Evolutionary conservation across 2,797 vertebrate species (phyloP).

Genomic region (Lemur catta): DNA sequence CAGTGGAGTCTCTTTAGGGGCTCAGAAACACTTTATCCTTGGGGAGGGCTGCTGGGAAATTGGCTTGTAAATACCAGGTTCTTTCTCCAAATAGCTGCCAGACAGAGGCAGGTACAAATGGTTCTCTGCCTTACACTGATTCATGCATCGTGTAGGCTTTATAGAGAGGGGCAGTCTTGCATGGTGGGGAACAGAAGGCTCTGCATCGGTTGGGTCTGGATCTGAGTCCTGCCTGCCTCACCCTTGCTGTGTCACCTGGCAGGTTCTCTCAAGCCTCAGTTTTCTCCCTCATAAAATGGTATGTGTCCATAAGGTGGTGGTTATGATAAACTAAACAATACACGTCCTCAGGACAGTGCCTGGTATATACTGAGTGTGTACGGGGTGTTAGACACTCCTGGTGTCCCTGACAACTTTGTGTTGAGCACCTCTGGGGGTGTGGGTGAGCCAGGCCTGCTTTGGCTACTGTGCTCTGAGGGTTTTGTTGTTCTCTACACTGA

Average conservation of each 20-base stretch:
- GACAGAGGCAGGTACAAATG: not conserved
- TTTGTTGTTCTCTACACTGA: not conserved
- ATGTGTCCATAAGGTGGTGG: rapidly evolving
- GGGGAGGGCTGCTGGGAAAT: not conserved
- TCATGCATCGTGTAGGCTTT: not conserved
- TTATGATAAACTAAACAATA: not conserved
- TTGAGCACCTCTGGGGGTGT: no score
- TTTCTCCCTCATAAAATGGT: not conserved
- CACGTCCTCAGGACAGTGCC: not conserved
- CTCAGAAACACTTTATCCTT: not conserved
- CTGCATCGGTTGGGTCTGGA: rapidly evolving
- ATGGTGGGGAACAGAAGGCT: not conserved
- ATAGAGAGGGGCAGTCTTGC: not conserved
- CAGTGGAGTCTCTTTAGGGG: no score
- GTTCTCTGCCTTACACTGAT: rapidly evolving
- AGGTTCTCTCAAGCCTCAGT: not conserved
- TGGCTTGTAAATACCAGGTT: no score
- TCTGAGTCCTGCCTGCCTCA: not conserved
- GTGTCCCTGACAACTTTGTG: no score
- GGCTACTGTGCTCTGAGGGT: not conserved
- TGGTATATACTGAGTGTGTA: rapidly evolving
- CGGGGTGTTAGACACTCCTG: not conserved
- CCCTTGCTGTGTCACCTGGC: not conserved
- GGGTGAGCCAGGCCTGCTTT: not conserved
- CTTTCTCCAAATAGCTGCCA: not conserved